These are phyloP conservation scores for Colletes gigas DNA, from an alignment of 1,140 invertebrate genomes.

Conservation along the genomic window DNA sequence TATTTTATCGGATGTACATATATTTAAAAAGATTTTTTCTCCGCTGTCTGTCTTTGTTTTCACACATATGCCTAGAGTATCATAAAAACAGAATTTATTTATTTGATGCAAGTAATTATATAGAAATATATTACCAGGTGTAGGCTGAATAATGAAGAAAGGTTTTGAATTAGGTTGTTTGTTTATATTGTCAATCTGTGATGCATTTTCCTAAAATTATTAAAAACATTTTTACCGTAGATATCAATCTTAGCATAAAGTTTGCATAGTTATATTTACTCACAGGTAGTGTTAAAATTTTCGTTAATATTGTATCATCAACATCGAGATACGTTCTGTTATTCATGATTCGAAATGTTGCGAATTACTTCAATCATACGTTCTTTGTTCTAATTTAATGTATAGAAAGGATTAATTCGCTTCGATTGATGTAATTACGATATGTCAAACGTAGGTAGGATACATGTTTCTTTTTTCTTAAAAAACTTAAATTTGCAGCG, in stretches of 20 bases:
- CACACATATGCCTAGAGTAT: slow-evolving; percentile 89
- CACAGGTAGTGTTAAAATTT: slow-evolving; percentile 68
- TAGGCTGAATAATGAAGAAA: slow-evolving; percentile 64
- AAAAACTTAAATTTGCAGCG: no score
- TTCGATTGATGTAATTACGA: no score
- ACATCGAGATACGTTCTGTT: slow-evolving; percentile 64
- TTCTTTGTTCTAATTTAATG: not conserved
- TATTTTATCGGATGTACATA: slow-evolving; percentile 89
- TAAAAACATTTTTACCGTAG: slow-evolving; percentile 1
- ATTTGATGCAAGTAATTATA: not conserved
- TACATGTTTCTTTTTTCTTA: no score
- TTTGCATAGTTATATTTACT: slow-evolving; percentile 48
- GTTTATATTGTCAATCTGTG: slow-evolving; percentile 51
- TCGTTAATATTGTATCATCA: slow-evolving; percentile 63
- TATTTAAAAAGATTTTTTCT: slow-evolving; percentile 90
- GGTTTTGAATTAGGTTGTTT: slow-evolving; percentile 57
- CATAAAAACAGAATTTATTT: slow-evolving; percentile 27
- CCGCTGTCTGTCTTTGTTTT: slow-evolving; percentile 87
- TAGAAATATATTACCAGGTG: slow-evolving; percentile 61
- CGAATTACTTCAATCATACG: not conserved
- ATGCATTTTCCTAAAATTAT: slow-evolving; percentile 40
- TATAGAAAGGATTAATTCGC: no score
- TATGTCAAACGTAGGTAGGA: no score
- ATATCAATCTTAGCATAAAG: not conserved
- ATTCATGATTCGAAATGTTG: not conserved